Evolutionary conservation across 1,140 invertebrate species (phyloP).

Genomic region (Trialeurodes vaporariorum): DNA sequence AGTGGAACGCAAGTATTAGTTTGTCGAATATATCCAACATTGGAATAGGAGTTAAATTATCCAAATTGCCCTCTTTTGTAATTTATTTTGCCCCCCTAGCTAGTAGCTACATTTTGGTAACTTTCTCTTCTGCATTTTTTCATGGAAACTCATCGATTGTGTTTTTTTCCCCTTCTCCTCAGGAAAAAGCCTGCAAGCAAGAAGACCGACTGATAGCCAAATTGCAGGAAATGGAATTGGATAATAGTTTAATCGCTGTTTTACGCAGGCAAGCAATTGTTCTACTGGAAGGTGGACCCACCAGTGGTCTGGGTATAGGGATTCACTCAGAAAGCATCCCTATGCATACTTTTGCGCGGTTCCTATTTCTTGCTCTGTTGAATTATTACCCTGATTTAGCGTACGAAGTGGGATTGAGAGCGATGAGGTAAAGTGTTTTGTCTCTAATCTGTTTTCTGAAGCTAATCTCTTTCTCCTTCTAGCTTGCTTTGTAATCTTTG

Average conservation of each 20-base stretch:
- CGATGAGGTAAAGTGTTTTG: conserved; percentile 48
- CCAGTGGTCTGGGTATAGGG: conserved; percentile 57
- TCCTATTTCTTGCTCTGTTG: conserved; percentile 60
- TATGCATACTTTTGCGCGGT: conserved; percentile 72
- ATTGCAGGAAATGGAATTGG: conserved; percentile 61
- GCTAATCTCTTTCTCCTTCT: too few species aligned
- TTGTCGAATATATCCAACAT: too few species aligned
- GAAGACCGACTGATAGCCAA: conserved; percentile 64
- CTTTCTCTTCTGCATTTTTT: too few species aligned
- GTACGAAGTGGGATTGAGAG: conserved; percentile 50
- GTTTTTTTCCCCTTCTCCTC: conserved; percentile 13
- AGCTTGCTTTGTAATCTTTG: too few species aligned
- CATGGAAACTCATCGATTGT: too few species aligned
- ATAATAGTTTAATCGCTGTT: conserved; percentile 51
- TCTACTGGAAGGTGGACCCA: conserved; percentile 56
- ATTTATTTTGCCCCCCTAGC: too few species aligned
- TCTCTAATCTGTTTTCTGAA: too few species aligned
- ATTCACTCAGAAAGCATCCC: conserved; percentile 66
- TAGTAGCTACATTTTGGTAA: too few species aligned
- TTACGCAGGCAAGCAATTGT: conserved; percentile 45
- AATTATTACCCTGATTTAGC: conserved; percentile 62
- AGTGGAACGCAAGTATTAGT: too few species aligned
- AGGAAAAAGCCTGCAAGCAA: conserved; percentile 57
- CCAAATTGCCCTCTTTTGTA: too few species aligned
- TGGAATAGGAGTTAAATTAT: too few species aligned